Evolutionary conservation across 2,797 vertebrate genomes (phyloP), one percentile per base, ranked within the genome.

Genomic region (Mergus octosetaceus): DNA sequence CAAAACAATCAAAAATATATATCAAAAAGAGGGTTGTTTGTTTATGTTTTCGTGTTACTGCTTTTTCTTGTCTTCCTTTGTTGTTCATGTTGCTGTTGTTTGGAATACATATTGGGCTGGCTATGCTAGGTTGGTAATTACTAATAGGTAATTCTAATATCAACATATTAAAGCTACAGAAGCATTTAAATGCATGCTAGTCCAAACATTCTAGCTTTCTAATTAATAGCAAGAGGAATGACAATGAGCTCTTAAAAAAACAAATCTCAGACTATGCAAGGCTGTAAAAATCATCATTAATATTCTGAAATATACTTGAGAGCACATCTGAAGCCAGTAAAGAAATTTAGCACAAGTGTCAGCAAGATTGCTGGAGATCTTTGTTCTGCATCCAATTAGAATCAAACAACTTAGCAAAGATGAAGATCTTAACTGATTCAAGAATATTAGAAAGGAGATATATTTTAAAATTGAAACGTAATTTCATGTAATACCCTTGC

Each of bases 321-420:
- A 84, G 5, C 6, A 58, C 20, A 71, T 61, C 56, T 18, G 47
- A 76, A 92, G 4, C 8, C 51, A 60, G 64, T 57, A 82, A 85
- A 51, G 7, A 85, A 78, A 64, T 56, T 86, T 70, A 79, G 16
- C 51, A n/a, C 12, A 60, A 13, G 5, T 86, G 45, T 77, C 91
- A 87, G 70, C 24, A 87, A 27, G 65, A 83, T 14, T 85, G 72
- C 64, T 22, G 41, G 51, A 43, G 45, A 9, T 30, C 87, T 87
- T 92, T 90, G 32, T 90, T 95, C n/a, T 85, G 15, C 16, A 39
- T 89, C 30, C n/a, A 70, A 9, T 81, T 88, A 87, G 14, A 84
- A 30, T 71, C 19, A 93, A 85, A 80, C 21, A 27, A 5, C 30
- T 47, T 25, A 80, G 13, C 18, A 69, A 34, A 57, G 27, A 73